Base-by-base conservation (phyloP, 2,888 invertebrate genomes). In the Ernsta delagoae region DNA sequence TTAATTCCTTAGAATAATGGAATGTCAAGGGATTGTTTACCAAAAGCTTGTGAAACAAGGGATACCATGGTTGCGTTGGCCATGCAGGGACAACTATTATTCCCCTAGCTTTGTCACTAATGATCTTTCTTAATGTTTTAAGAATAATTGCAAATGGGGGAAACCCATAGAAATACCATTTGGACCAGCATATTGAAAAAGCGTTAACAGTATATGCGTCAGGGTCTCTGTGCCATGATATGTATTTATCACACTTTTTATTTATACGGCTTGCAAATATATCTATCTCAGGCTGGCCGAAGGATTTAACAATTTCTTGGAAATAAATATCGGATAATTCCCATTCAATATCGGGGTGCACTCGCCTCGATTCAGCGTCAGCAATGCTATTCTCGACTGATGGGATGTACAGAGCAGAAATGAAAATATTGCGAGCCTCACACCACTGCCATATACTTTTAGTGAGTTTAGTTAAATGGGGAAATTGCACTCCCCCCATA, bases 381-480 rank as follows among this genome's bases (percentile, higher is more conserved):
- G 73, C 73, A 8, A 64, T 16, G 2, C 9, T 5, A 39, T 73
- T 73, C 5, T 72, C 72, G 3, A 1, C 24, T 4, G 72, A 72
- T 0, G 56, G 57, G 12, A 73, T 72, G 11, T 72, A 74, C 4
- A 65, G 69, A 3, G 71, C 73, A 53, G 59, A 70, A 11, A 72
- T 43, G 11, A 53, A 41, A 50, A 71, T 61, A 1, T 70, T 71
- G 3, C 69, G 31, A 5, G 8, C 4, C 60, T 74, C 70, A 16
- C 73, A 73, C 71, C 74, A 74, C 11, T 70, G 67, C 74, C 74
- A 74, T 5, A 72, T 12, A 7, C 65, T 34, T 43, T 41, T 63
- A 0, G 70, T 67, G 9, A 74, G 41, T 7, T 62, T 9, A 0
- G 66, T 68, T 1, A 74, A 56, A 31, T 72, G 71, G 9, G 63